These are phyloP conservation scores for Bergia sp. DNA, from an alignment of 92 coral and sea anemone species.

Conservation along the genomic window DNA sequence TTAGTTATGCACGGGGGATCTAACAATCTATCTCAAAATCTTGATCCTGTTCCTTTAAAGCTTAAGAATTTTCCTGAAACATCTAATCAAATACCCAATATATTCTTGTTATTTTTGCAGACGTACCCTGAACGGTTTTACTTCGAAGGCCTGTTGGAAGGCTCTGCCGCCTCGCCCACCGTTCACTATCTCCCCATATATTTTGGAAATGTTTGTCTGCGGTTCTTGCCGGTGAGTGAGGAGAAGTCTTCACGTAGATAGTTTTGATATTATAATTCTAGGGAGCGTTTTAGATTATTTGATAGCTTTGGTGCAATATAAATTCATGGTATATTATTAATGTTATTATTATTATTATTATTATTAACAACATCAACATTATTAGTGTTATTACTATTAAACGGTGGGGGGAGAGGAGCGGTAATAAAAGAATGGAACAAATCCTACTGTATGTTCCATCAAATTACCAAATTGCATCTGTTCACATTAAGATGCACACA, in stretches of 20 bases:
- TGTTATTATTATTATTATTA: too few relatives aligned
- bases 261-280: too few relatives aligned
- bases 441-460: not conserved
- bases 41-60: not conserved
- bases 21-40: not conserved
- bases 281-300: too few relatives aligned
- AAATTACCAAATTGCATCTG: not conserved
- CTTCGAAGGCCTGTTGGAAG: slow-evolving; percentile 94
- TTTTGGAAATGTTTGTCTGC: slow-evolving; percentile 94
- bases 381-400: too few relatives aligned
- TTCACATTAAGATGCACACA: not conserved
- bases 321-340: too few relatives aligned
- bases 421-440: not conserved
- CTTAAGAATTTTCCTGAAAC: not conserved
- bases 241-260: too few relatives aligned
- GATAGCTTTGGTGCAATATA: too few relatives aligned
- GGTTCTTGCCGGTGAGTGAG: slow-evolving; percentile 90
- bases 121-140: slow-evolving; percentile 90
- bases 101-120: slow-evolving; percentile 54
- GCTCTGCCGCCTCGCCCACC: slow-evolving; percentile 80
- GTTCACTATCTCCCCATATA: slow-evolving; percentile 91
- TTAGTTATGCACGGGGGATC: slow-evolving; percentile 22
- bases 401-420: too few relatives aligned
- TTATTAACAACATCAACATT: too few relatives aligned
- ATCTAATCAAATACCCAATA: not conserved